phyloP scores from a whole-genome alignment of 2,113 vertebrate species.

The Bostrychus sinensis region DNA sequence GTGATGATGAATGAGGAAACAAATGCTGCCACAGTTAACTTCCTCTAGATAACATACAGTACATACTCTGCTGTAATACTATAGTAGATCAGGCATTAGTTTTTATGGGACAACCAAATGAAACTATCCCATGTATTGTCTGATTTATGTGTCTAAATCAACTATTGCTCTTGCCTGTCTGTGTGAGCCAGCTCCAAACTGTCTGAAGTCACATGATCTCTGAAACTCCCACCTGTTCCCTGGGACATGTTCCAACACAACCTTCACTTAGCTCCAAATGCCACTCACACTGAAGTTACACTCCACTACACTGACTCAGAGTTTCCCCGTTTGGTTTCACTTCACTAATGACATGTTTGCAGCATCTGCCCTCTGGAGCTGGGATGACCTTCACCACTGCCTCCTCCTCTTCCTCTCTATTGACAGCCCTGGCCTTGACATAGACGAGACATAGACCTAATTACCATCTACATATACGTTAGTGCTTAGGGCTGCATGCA shows the following conservation, averaged over 20 bases:
- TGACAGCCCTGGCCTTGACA: slow-evolving; percentile 38
- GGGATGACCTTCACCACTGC: slow-evolving; percentile 26
- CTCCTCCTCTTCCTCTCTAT: slow-evolving; percentile 17
- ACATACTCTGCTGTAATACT: too few relatives aligned
- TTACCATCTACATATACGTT: slow-evolving; percentile 24
- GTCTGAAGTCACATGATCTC: slow-evolving; percentile 20
- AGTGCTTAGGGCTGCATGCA: background rate
- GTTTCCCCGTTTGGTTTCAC: slow-evolving; percentile 43
- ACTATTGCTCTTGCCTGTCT: slow-evolving; percentile 15
- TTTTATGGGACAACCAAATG: too few relatives aligned
- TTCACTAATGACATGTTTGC: slow-evolving; percentile 50
- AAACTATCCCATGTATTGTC: too few relatives aligned
- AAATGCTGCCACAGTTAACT: too few relatives aligned
- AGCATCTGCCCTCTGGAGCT: slow-evolving; percentile 37
- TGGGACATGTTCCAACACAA: slow-evolving; percentile 26
- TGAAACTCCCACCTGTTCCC: slow-evolving; percentile 33
- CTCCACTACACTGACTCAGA: slow-evolving; percentile 41
- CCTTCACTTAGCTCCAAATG: background rate
- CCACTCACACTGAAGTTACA: slow-evolving; percentile 1
- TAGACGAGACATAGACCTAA: slow-evolving; percentile 30
- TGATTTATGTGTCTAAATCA: too few relatives aligned
- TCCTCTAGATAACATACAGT: too few relatives aligned
- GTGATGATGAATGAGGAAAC: too few relatives aligned
- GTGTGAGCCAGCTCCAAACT: background rate
- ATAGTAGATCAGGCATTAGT: too few relatives aligned